Base-by-base conservation (phyloP, 2,888 invertebrate species). In the Hermaeophaga mercurialis region DNA sequence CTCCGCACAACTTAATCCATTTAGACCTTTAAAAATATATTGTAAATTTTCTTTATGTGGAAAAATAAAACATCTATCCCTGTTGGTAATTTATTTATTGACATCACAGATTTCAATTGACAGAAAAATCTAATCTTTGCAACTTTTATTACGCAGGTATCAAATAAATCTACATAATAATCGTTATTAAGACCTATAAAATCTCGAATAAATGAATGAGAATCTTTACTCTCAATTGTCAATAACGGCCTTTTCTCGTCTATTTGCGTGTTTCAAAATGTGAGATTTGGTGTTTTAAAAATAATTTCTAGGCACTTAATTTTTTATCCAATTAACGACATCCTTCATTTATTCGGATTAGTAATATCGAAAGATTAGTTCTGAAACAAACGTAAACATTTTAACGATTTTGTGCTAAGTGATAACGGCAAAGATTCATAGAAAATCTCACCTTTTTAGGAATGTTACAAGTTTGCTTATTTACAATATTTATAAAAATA, bases 51-150 rank as follows among this genome's bases (percentile, higher is more conserved):
- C n/a, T n/a, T n/a, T n/a, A n/a, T n/a, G n/a, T n/a, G n/a, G n/a
- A n/a, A n/a, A 36, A 36, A 36, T 36, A 36, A 36, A 36, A 36
- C 14, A 17, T 17, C 22, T 36, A 17, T 14, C 4, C 15, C 15
- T 36, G 17, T 52, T 52, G 52, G 52, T 45, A 49, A 54, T 43
- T 58, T 34, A 54, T 74, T 73, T 72, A 74, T 74, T 73, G 71
- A 75, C 75, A 75, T 75, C 75, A 75, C 75, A 75, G 75, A 70
- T 74, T 73, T 71, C 68, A 75, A 75, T 75, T 75, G 75, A 75
- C 75, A 74, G 71, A 74, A 72, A 75, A 75, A 73, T 71, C 72
- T 73, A 73, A 73, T 69, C 66, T 67, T 70, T 72, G 73, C 71
- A 73, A 73, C 69, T 67, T 70, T 69, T 64, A 64, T 66, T 65